Evolutionary conservation across 2,113 vertebrate species (phyloP).

Genomic region (Tichodroma muraria): DNA sequence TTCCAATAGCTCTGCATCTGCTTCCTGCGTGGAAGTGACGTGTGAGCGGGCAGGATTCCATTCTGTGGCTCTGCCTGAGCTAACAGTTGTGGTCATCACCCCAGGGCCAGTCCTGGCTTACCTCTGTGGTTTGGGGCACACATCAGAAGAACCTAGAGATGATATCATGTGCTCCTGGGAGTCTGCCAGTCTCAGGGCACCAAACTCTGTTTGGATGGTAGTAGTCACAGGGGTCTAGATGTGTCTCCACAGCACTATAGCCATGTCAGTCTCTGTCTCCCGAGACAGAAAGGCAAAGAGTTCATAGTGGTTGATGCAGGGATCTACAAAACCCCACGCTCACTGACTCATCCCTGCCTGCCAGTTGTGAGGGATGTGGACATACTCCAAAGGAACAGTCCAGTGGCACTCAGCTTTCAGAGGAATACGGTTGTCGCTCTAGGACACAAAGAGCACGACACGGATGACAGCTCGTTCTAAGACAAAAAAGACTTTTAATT

Average conservation of each 20-base stretch:
- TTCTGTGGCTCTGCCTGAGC: background rate
- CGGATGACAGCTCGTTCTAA: too few relatives aligned
- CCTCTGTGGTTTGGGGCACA: background rate
- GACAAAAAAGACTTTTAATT: too few relatives aligned
- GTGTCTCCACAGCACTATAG: background rate
- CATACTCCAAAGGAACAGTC: background rate
- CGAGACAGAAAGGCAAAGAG: background rate
- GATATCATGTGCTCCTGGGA: rapidly evolving
- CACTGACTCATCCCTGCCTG: background rate
- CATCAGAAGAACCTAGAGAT: background rate
- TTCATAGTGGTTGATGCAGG: background rate
- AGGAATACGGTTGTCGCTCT: too few relatives aligned
- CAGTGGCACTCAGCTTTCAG: background rate
- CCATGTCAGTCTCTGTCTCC: background rate
- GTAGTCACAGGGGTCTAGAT: background rate
- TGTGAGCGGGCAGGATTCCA: background rate
- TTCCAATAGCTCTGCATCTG: background rate
- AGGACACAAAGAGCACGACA: too few relatives aligned
- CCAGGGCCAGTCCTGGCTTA: background rate
- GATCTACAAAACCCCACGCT: background rate
- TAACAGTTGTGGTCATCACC: background rate
- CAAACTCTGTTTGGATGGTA: background rate
- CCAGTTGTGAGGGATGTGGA: background rate
- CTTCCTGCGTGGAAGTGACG: background rate
- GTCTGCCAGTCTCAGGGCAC: background rate